phyloP scores from a whole-genome alignment of 2,888 invertebrate species.

The Asteroscopus sphinx region DNA sequence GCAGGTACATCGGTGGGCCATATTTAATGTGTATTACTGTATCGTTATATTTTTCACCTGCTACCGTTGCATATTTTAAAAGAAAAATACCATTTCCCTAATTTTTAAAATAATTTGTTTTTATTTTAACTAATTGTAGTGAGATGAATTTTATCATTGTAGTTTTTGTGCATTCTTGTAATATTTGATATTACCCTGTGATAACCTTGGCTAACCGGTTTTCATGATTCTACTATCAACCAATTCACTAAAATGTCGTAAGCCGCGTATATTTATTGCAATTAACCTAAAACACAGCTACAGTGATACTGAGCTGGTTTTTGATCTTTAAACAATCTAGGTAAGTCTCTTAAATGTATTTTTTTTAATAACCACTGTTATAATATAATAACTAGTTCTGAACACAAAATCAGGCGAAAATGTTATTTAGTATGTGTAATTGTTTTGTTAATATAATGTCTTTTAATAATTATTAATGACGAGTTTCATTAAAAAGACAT shows the following conservation, averaged over 20 bases:
- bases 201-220: constrained; percentile 76
- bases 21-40: no score
- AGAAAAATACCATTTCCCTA: constrained; percentile 43
- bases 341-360: no score
- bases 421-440: no score
- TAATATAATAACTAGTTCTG: no score
- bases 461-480: no score
- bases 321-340: constrained; percentile 20
- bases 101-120: constrained; percentile 41
- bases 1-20: no score
- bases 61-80: constrained; percentile 48
- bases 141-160: constrained; percentile 52
- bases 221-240: constrained; percentile 51
- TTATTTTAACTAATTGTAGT: constrained; percentile 43
- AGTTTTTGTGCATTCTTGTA: constrained; percentile 68
- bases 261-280: constrained; percentile 15
- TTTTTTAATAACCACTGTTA: no score
- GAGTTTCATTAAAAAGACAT: no score
- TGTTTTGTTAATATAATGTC: no score
- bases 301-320: constrained; percentile 10
- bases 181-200: constrained; percentile 76
- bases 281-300: constrained; percentile 20
- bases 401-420: no score
- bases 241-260: constrained; percentile 38
- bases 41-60: constrained; percentile 42